Percentiles rank a stretch among this genome's conserved stretches.
phyloP scores from a whole-genome alignment of 2,797 vertebrate species.

The Dryobates pubescens region DNA sequence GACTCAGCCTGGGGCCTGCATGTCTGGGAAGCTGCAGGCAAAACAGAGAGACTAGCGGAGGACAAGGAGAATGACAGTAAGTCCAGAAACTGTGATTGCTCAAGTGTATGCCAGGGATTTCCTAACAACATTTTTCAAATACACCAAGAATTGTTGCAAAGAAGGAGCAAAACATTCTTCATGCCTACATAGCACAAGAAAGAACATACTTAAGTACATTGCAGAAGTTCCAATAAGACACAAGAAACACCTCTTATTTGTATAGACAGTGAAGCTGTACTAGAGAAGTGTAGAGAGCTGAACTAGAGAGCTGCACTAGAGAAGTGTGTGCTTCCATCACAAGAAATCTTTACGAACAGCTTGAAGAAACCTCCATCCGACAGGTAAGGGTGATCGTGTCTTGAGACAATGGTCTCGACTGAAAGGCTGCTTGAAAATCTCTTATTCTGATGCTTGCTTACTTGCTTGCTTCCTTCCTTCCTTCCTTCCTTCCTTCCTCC shows the following conservation, averaged over 20 bases:
- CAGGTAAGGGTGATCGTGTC: fast-evolving
- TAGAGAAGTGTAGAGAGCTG: neutral
- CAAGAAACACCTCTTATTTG: neutral
- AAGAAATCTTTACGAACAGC: neutral
- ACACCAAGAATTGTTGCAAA: neutral
- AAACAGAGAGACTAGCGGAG: neutral
- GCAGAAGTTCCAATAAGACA: neutral
- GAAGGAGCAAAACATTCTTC: neutral
- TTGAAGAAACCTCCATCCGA: neutral
- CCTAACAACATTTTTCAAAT: neutral
- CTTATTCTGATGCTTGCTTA: no score
- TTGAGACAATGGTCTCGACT: neutral
- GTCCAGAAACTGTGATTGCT: neutral
- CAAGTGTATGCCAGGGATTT: neutral
- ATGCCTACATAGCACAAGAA: neutral
- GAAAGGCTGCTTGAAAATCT: neutral
- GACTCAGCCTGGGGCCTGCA: neutral
- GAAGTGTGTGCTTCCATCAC: neutral
- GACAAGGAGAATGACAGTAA: neutral
- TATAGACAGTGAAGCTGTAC: neutral
- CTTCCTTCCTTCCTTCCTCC: no score
- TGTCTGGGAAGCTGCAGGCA: neutral
- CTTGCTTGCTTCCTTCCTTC: no score
- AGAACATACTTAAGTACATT: neutral
- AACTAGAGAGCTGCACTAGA: neutral